Evolutionary conservation across 1,140 invertebrate species (phyloP).

Genomic region (Drosophila murphyi): DNA sequence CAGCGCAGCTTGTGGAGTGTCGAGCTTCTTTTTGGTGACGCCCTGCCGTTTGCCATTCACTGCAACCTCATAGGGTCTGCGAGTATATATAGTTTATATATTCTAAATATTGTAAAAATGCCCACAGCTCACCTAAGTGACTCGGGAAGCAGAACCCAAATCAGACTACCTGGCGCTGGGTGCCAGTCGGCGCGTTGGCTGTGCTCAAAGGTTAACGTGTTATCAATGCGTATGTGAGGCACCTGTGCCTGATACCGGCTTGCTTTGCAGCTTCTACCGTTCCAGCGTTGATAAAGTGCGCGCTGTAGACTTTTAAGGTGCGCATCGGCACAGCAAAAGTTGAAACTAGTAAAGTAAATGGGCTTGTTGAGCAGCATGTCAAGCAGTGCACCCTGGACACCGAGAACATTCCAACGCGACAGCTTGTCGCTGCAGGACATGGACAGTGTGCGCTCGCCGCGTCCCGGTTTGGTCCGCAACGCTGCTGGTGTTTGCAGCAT

Average conservation of each 20-base stretch:
- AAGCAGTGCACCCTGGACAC: conserved; percentile 92
- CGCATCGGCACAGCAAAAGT: conserved; percentile 89
- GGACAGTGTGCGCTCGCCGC: conserved; percentile 94
- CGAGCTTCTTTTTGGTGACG: conserved; percentile 89
- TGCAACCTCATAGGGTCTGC: conserved; percentile 89
- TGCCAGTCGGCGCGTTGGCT: conserved; percentile 83
- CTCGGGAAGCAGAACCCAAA: conserved; percentile 86
- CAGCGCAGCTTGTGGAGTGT: conserved; percentile 86
- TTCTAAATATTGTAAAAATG: conserved; percentile 86
- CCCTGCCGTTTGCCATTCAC: conserved; percentile 93
- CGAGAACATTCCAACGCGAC: conserved; percentile 93
- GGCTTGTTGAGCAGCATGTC: conserved; percentile 88
- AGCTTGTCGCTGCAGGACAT: conserved; percentile 98
- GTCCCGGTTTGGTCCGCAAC: conserved; percentile 95
- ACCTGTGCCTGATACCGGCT: conserved; percentile 67
- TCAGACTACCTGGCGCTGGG: conserved; percentile 87
- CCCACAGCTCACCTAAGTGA: conserved; percentile 71
- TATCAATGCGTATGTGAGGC: conserved; percentile 79
- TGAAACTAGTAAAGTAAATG: conserved; percentile 90
- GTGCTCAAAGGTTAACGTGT: conserved; percentile 84
- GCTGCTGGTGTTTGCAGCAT: conserved; percentile 86
- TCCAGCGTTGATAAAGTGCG: conserved; percentile 87
- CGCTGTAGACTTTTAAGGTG: conserved; percentile 87
- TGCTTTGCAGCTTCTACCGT: conserved; percentile 66
- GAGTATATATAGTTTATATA: conserved; percentile 83